These are phyloP conservation scores for Tetragonula carbonaria DNA, from an alignment of 2,888 invertebrate genomes.

Conservation along the genomic window DNA sequence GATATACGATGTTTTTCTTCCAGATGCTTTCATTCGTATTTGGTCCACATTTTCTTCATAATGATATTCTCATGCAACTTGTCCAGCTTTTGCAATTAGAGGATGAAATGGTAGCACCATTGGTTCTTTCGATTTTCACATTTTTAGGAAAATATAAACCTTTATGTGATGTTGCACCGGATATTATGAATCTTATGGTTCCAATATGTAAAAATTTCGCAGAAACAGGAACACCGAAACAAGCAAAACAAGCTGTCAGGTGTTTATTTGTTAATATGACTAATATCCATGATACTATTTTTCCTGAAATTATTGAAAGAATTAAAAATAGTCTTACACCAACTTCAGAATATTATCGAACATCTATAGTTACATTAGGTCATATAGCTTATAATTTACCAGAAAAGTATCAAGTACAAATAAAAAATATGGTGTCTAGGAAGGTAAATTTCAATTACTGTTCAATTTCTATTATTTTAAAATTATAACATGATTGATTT, in stretches of 20 bases:
- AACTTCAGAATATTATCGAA: constrained; percentile 93
- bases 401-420: constrained; percentile 93
- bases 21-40: constrained; percentile 95
- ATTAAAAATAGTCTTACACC: constrained; percentile 91
- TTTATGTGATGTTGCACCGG: constrained; percentile 91
- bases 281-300: constrained; percentile 89
- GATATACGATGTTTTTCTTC: constrained; percentile 52
- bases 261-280: constrained; percentile 95
- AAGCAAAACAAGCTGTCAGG: constrained; percentile 97
- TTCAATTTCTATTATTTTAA: not conserved
- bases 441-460: constrained; percentile 85
- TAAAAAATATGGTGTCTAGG: constrained; percentile 97
- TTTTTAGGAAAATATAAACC: constrained; percentile 95
- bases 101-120: constrained; percentile 91
- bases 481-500: not conserved
- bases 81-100: constrained; percentile 92
- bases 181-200: constrained; percentile 91
- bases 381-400: constrained; percentile 97
- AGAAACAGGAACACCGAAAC: constrained; percentile 95
- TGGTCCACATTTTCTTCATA: constrained; percentile 95
- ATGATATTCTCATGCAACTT: constrained; percentile 91
- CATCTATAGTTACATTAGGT: constrained; percentile 96
- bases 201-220: constrained; percentile 95
- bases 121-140: constrained; percentile 93
- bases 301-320: constrained; percentile 93